Evolutionary conservation across 1,140 invertebrate genomes (phyloP).

Genomic region (Diabrotica undecimpunctata): DNA sequence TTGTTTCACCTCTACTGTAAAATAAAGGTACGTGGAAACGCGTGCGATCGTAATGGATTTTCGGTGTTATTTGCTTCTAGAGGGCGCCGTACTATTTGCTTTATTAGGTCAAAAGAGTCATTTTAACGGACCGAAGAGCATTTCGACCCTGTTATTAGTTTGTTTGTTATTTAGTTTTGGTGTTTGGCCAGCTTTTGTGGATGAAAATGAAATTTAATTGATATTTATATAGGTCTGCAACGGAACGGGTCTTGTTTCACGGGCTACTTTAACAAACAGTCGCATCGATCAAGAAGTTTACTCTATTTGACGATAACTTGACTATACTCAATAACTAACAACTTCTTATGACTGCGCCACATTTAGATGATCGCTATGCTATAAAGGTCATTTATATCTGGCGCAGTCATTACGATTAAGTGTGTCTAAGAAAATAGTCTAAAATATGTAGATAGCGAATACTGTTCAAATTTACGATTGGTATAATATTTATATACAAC

Average conservation of each 20-base stretch:
- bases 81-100: constrained; percentile 11
- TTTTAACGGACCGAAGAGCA: not conserved
- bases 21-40: not conserved
- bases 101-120: constrained; percentile 13
- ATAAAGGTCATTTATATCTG: too few relatives aligned
- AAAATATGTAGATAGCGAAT: too few relatives aligned
- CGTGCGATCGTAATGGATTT: constrained; percentile 11
- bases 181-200: not conserved
- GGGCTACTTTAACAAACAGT: too few relatives aligned
- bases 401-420: too few relatives aligned
- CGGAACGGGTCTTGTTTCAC: not conserved
- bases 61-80: constrained; percentile 4
- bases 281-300: too few relatives aligned
- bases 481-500: too few relatives aligned
- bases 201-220: not conserved
- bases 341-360: too few relatives aligned
- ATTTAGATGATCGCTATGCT: too few relatives aligned
- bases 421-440: too few relatives aligned
- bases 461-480: too few relatives aligned
- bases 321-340: too few relatives aligned
- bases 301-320: too few relatives aligned
- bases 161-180: constrained; percentile 12
- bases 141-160: constrained; percentile 13
- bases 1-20: not conserved
- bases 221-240: not conserved